Conservation (phyloP, 1,140 invertebrate genomes). For the Cydia amplana region DNA sequence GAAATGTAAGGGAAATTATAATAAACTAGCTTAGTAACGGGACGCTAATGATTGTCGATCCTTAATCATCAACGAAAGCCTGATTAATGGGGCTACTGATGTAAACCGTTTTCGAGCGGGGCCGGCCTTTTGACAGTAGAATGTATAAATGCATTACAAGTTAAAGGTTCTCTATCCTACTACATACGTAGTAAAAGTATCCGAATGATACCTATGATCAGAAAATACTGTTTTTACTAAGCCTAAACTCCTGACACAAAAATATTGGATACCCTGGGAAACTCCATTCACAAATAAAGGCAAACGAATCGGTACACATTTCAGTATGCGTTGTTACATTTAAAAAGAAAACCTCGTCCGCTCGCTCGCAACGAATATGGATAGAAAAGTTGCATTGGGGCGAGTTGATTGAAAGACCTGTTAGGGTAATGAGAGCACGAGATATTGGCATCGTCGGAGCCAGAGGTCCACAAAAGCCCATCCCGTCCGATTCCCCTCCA, state of each 20-base stretch:
- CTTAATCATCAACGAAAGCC: constrained; percentile 27
- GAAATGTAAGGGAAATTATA: constrained; percentile 39
- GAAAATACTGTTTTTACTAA: neutral
- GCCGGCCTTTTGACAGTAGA: neutral
- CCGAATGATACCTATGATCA: too few relatives aligned
- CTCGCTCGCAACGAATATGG: constrained; percentile 9
- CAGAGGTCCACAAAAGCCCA: constrained; percentile 47
- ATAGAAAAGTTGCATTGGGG: neutral
- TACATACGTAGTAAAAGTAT: too few relatives aligned
- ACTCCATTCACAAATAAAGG: neutral
- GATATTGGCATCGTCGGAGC: constrained; percentile 37
- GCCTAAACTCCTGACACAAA: neutral
- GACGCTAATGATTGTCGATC: constrained; percentile 34
- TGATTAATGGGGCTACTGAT: constrained; percentile 22
- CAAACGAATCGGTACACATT: neutral
- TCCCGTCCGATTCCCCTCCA: constrained; percentile 53
- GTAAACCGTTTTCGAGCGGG: constrained; percentile 3
- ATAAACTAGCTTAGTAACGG: constrained; percentile 33
- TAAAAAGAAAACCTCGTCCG: constrained; percentile 2
- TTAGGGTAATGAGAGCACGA: neutral
- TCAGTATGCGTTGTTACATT: neutral
- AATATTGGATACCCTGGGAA: neutral
- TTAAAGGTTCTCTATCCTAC: neutral
- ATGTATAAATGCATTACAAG: constrained; percentile 4
- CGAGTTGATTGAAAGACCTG: constrained; percentile 12